Evolutionary conservation across 2,797 vertebrate genomes (phyloP).

Genomic region (Darevskia mixta): DNA sequence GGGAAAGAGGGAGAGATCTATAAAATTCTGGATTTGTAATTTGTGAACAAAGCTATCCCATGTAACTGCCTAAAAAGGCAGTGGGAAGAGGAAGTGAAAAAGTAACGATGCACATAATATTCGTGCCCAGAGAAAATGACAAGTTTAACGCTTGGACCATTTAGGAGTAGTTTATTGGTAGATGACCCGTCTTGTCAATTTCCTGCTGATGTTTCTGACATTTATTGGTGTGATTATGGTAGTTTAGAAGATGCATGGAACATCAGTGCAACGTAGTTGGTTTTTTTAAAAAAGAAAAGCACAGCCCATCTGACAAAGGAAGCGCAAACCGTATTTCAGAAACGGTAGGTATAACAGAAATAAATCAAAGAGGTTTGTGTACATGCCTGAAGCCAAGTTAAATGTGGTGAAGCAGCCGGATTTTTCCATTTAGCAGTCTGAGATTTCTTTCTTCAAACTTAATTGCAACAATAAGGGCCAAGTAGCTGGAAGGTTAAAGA

Average conservation of each 20-base stretch:
- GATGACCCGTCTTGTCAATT: slow-evolving; percentile 31
- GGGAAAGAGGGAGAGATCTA: background rate
- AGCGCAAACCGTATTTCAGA: background rate
- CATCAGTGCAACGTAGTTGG: background rate
- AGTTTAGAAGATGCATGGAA: slow-evolving; percentile 27
- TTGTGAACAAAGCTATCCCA: background rate
- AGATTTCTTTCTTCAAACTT: slow-evolving; percentile 49
- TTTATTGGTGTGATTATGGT: slow-evolving; percentile 33
- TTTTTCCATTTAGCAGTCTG: slow-evolving; percentile 23
- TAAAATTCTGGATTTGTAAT: slow-evolving; percentile 3
- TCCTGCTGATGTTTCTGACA: slow-evolving; percentile 24
- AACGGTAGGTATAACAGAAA: slow-evolving; percentile 19
- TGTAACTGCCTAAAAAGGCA: slow-evolving; percentile 2
- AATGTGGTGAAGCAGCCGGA: slow-evolving; percentile 36
- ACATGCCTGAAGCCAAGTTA: slow-evolving; percentile 17
- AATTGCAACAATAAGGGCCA: slow-evolving; percentile 53
- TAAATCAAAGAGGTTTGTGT: slow-evolving; percentile 14
- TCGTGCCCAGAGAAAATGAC: slow-evolving; percentile 22
- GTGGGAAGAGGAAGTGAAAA: background rate
- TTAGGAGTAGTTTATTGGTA: slow-evolving; percentile 34
- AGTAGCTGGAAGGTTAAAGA: slow-evolving; percentile 56
- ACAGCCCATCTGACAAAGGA: slow-evolving; percentile 22
- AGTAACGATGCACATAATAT: slow-evolving; percentile 19
- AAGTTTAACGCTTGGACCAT: slow-evolving; percentile 18
- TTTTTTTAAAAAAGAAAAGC: background rate